A percentile compares a stretch with the other conserved stretches of the same genome.
phyloP scores from a whole-genome alignment of 2,113 vertebrate genomes.

The Myrmecobius fasciatus region DNA sequence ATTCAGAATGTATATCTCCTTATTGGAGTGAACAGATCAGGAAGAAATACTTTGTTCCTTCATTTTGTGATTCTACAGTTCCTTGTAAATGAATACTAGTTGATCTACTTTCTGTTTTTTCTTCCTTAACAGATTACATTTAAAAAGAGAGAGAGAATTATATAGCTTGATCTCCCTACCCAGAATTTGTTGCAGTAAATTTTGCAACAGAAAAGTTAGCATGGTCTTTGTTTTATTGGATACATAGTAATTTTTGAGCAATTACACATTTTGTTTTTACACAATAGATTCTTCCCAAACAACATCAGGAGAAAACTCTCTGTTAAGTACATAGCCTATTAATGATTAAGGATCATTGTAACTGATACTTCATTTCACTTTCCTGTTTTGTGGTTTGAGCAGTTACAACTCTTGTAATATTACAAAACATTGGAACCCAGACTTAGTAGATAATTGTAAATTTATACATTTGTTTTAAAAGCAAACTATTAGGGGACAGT shows the following conservation, averaged over 20 bases:
- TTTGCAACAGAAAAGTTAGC: neutral
- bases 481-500: neutral
- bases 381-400: neutral
- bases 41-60: neutral
- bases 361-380: neutral
- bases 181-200: neutral
- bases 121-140: neutral
- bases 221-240: neutral
- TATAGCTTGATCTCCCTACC: neutral
- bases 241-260: neutral
- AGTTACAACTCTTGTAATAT: neutral
- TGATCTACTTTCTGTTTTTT: neutral
- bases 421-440: neutral
- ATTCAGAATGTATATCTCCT: neutral
- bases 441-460: neutral
- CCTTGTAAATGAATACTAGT: neutral
- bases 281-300: neutral
- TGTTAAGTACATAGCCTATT: neutral
- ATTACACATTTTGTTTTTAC: neutral
- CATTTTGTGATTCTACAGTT: neutral
- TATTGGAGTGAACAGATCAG: neutral
- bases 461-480: neutral
- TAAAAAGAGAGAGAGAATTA: no score
- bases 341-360: neutral
- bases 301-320: neutral